Base-by-base conservation (phyloP, 2,113 vertebrate genomes). In the Mustelus asterias region DNA sequence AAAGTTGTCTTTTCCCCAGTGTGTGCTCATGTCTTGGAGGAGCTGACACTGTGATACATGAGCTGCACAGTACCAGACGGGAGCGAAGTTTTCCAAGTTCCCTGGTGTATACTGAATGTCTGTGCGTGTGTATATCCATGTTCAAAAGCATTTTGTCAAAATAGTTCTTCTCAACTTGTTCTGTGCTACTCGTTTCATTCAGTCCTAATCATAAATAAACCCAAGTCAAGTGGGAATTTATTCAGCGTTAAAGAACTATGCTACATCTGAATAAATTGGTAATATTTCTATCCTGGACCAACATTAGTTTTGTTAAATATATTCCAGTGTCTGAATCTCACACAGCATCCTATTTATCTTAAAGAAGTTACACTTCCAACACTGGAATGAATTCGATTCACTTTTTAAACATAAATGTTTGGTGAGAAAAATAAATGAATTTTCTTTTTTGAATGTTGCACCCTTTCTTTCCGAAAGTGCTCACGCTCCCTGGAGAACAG, bases 221-320 rank as follows among this genome's bases (percentile, higher is more conserved):
- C 26, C 1, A 76, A 72, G 67, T 76, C 41, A 94, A 94, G 92
- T 94, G 94, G 69, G 94, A 95, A 95, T 95, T 95, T 95, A 95
- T 95, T 70, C 94, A 95, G 94, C 5, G 69, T 48, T 95, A 95
- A 48, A 76, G 3, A 41, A 54, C 37, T 95, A 3, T 76, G 94
- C 94, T 72, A 63, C 26, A 95, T 95, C 69, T 54, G 67, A 95
- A 95, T 76, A 95, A 95, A 72, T 76, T 95, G 67, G 69, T 72
- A 48, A 72, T 95, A 72, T 95, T 95, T 95, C 41, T 72, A 54
- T 54, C 94, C 69, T 70, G 88, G 44, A 72, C 67, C 67, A 72
- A 54, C 94, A 95, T 70, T 95, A 29, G 7, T 54, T 94, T 95
- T 95, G 69, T 26, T 72, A 48, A 93, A 93, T 95, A 95, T 70